Percentiles rank a stretch among this genome's conserved stretches.
Evolutionary conservation across 2,113 vertebrate genomes (phyloP).

Genomic region (Gnathonemus longibarbis): DNA sequence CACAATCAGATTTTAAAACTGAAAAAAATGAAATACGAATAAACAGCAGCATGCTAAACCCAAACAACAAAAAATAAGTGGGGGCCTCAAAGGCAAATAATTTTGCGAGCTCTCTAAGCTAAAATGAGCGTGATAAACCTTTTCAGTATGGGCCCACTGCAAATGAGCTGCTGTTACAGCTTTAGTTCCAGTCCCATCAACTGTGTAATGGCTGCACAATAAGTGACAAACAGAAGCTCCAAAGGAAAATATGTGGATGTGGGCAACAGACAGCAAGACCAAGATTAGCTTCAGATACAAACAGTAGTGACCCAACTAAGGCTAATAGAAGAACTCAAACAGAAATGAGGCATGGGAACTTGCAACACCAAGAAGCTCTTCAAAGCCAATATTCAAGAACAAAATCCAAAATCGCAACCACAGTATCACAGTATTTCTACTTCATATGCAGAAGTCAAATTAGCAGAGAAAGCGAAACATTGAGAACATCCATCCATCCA

Average conservation of each 20-base stretch:
- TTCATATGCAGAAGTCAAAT: neutral
- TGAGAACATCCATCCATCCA: neutral
- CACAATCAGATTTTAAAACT: neutral
- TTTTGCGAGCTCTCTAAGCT: neutral
- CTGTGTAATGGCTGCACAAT: neutral
- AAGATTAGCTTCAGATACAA: conserved; percentile 2
- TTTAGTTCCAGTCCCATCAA: conserved; percentile 17
- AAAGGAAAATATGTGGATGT: conserved; percentile 6
- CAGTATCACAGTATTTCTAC: neutral
- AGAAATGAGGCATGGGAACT: neutral
- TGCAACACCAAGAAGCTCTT: neutral
- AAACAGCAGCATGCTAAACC: neutral
- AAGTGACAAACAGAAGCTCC: neutral
- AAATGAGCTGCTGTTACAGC: neutral
- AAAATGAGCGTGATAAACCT: too few species aligned
- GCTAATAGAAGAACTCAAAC: neutral
- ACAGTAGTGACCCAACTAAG: neutral
- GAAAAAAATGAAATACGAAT: neutral
- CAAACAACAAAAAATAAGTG: neutral
- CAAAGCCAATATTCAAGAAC: neutral
- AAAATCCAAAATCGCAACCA: neutral
- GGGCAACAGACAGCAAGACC: conserved; percentile 9
- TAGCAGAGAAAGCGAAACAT: neutral
- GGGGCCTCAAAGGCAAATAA: neutral
- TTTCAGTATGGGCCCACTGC: neutral